Evolutionary conservation across 2,888 invertebrate genomes (phyloP).

Genomic region (Lasioglossum vierecki): DNA sequence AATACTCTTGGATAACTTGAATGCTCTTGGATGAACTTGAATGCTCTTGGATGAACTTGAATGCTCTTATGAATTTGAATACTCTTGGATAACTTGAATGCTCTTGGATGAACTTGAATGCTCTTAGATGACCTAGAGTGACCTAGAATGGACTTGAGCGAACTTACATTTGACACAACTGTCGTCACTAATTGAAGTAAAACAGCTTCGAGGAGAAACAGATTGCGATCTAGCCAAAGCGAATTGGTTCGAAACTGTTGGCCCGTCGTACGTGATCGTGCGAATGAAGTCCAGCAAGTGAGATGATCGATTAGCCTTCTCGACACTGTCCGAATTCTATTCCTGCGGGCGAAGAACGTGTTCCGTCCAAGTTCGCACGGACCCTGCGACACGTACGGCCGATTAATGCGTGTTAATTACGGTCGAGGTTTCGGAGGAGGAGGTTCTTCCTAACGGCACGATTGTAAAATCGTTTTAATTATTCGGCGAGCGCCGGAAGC

Average conservation of each 20-base stretch:
- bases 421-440: neutral
- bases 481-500: slow-evolving; percentile 25
- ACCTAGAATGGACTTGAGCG: too few species aligned
- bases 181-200: too few species aligned
- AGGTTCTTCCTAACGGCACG: neutral
- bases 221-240: neutral
- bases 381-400: neutral
- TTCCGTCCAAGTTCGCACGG: neutral
- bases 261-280: neutral
- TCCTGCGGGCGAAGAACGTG: neutral
- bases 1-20: too few species aligned
- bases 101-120: too few species aligned
- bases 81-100: too few species aligned
- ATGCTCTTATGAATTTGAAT: too few species aligned
- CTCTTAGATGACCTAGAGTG: too few species aligned
- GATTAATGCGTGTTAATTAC: slow-evolving; percentile 39
- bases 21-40: too few species aligned
- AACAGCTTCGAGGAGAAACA: neutral
- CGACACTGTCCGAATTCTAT: neutral
- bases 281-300: neutral
- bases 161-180: too few species aligned
- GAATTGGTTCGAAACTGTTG: neutral
- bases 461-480: slow-evolving; percentile 49
- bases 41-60: too few species aligned
- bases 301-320: neutral